These are phyloP conservation scores for Mus spretus DNA, from an alignment of 2,797 vertebrate species.

Conservation along the genomic window DNA sequence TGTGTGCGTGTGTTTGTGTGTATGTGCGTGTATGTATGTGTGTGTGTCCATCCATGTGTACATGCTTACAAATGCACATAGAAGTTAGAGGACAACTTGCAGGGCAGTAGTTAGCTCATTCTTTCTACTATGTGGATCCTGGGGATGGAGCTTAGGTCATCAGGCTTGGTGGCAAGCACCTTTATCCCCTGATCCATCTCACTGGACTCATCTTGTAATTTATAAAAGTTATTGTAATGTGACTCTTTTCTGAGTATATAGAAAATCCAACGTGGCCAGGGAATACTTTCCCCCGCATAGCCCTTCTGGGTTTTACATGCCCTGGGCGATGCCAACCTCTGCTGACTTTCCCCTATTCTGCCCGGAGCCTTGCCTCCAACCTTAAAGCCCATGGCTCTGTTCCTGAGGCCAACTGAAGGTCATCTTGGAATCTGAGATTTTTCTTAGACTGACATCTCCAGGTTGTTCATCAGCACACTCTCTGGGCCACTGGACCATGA, in stretches of 20 bases:
- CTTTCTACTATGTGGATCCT: neutral
- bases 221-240: neutral
- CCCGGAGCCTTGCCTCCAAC: neutral
- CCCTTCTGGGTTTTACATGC: neutral
- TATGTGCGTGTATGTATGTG: neutral
- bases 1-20: neutral
- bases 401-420: constrained; percentile 17
- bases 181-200: neutral
- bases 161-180: neutral
- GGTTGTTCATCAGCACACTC: neutral
- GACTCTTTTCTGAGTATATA: neutral
- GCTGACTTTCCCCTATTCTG: neutral
- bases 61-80: neutral
- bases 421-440: constrained; percentile 22
- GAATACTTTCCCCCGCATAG: neutral
- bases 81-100: too few relatives aligned
- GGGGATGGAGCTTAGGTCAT: neutral
- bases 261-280: neutral
- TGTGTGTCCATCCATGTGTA: neutral
- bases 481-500: neutral
- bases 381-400: neutral
- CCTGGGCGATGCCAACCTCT: neutral
- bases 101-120: neutral
- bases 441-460: neutral
- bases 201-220: neutral